phyloP scores from a whole-genome alignment of 2,888 invertebrate genomes.

The Dasypolia templi region DNA sequence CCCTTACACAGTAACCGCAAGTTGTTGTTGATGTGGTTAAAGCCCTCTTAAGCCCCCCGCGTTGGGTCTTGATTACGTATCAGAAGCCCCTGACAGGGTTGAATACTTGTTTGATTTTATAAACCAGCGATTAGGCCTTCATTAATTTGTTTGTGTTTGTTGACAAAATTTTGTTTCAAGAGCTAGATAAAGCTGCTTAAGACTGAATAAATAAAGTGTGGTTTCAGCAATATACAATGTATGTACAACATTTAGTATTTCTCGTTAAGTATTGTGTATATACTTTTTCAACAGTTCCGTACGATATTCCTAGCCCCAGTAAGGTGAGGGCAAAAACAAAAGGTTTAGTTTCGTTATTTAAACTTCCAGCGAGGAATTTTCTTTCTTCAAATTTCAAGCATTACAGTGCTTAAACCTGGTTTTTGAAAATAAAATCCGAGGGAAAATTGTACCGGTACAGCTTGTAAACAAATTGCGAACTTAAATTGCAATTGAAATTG shows the following conservation, averaged over 20 bases:
- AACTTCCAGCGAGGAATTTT: constrained; percentile 61
- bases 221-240: not conserved
- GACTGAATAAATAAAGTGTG: not conserved
- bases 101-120: constrained; percentile 44
- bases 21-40: constrained; percentile 55
- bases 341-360: constrained; percentile 60
- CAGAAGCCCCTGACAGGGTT: constrained; percentile 11
- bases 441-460: constrained; percentile 14
- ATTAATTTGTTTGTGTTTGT: constrained; percentile 49
- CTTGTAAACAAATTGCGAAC: constrained; percentile 39
- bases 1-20: constrained; percentile 30
- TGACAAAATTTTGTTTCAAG: constrained; percentile 14
- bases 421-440: constrained; percentile 43
- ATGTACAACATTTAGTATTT: constrained; percentile 11
- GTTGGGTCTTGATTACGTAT: constrained; percentile 41
- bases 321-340: constrained; percentile 46
- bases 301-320: constrained; percentile 46
- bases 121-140: constrained; percentile 27
- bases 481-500: too few relatives aligned
- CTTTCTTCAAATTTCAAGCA: constrained; percentile 58
- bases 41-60: constrained; percentile 30
- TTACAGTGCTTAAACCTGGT: constrained; percentile 45
- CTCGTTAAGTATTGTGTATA: constrained; percentile 13
- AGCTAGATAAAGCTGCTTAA: not conserved
- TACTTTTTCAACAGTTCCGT: constrained; percentile 21